Evolutionary conservation across 2,888 invertebrate species (phyloP).

Genomic region (Zonitis immaculata): DNA sequence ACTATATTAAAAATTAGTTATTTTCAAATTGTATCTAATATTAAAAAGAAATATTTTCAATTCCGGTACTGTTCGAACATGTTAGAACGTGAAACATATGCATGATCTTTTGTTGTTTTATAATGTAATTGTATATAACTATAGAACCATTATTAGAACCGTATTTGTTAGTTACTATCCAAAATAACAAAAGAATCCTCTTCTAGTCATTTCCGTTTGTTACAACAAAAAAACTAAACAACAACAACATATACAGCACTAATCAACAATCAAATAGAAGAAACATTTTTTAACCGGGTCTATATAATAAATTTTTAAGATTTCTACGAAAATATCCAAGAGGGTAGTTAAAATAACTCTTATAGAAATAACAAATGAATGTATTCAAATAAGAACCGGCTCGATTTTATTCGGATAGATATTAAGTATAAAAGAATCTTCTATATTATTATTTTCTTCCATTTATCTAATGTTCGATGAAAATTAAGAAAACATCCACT

Average conservation of each 20-base stretch:
- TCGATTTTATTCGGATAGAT: too few species aligned
- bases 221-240: neutral
- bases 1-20: too few species aligned
- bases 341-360: neutral
- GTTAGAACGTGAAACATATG: neutral
- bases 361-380: neutral
- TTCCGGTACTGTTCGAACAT: neutral
- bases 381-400: neutral
- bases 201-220: neutral
- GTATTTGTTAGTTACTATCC: neutral
- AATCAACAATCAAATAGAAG: neutral
- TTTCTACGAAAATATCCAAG: neutral
- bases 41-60: neutral
- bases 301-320: neutral
- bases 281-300: too few species aligned
- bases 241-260: neutral
- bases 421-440: too few species aligned
- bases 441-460: too few species aligned
- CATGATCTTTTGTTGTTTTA: neutral
- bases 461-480: too few species aligned
- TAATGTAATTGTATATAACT: neutral
- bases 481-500: too few species aligned
- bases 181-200: neutral
- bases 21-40: too few species aligned
- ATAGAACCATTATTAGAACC: neutral